Evolutionary conservation across 2,113 vertebrate species (phyloP).

Genomic region (Chiloscyllium plagiosum): DNA sequence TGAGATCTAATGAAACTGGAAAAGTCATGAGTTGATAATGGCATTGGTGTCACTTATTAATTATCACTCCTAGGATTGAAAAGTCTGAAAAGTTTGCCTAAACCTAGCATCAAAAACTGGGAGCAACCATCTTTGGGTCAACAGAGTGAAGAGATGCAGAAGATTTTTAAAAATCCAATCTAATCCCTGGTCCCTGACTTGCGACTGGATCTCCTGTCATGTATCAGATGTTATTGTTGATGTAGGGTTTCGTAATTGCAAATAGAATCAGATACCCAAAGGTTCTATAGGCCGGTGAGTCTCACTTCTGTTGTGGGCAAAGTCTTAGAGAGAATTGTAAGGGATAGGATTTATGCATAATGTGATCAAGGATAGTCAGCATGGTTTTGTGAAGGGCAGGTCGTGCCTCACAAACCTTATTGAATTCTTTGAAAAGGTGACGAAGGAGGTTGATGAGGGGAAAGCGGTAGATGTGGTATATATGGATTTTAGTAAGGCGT

Average conservation of each 20-base stretch:
- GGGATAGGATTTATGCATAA: too few species aligned
- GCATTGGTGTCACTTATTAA: background rate
- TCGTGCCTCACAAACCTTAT: too few species aligned
- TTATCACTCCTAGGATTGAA: background rate
- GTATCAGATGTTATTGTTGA: background rate
- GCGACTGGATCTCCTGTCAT: background rate
- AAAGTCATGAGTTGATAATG: background rate
- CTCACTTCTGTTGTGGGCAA: too few species aligned
- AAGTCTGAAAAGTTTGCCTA: background rate
- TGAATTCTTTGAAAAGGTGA: too few species aligned
- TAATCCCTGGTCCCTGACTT: background rate
- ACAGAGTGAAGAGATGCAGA: background rate
- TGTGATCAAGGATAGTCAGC: too few species aligned
- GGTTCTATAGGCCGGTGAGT: too few species aligned
- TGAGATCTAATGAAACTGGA: background rate
- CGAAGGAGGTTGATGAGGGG: too few species aligned
- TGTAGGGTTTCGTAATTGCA: background rate
- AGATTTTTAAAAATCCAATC: background rate
- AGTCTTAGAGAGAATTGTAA: too few species aligned
- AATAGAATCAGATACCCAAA: background rate
- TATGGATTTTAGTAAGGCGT: too few species aligned
- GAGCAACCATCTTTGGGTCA: background rate
- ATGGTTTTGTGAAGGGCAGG: too few species aligned
- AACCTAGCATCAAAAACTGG: background rate
- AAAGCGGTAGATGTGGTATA: too few species aligned